A percentile compares a stretch with the other conserved stretches of the same genome.
phyloP scores from a whole-genome alignment of 2,113 vertebrate species.

The Cephalopholis sonnerati region DNA sequence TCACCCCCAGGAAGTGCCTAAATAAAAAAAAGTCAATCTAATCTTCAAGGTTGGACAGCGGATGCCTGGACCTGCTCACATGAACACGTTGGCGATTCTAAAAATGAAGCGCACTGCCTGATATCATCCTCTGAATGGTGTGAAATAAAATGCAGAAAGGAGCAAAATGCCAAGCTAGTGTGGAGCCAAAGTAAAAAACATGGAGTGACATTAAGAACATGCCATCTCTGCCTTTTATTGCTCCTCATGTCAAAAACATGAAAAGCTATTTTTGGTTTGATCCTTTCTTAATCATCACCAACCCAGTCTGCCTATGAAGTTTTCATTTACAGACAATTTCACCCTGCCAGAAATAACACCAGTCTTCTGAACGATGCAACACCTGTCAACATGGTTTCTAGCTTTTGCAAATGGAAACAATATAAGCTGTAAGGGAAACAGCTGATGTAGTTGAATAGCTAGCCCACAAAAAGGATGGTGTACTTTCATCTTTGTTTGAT shows the following conservation, averaged over 20 bases:
- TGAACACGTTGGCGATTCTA: constrained; percentile 8
- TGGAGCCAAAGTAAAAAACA: constrained; percentile 8
- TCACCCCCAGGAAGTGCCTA: constrained; percentile 43
- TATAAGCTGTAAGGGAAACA: background rate
- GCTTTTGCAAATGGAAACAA: constrained; percentile 24
- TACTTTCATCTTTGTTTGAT: constrained; percentile 15
- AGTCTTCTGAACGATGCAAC: background rate
- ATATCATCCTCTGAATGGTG: constrained; percentile 2
- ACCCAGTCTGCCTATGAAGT: background rate
- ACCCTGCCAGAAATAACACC: background rate
- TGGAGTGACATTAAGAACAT: background rate
- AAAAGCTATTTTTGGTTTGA: background rate
- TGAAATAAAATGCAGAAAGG: constrained; percentile 4
- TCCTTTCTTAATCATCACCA: constrained; percentile 1
- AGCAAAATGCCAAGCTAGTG: background rate
- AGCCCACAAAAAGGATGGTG: background rate
- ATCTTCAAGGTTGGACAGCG: constrained; percentile 38
- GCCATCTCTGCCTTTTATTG: background rate
- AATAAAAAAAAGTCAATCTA: constrained; percentile 47
- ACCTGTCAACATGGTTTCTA: constrained; percentile 4
- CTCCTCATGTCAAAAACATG: background rate
- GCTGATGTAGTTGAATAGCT: background rate
- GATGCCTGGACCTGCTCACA: constrained; percentile 35
- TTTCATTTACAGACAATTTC: background rate
- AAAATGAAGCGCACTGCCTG: constrained; percentile 20